Conservation (phyloP, 2,113 vertebrate species). For the Vidua macroura region DNA sequence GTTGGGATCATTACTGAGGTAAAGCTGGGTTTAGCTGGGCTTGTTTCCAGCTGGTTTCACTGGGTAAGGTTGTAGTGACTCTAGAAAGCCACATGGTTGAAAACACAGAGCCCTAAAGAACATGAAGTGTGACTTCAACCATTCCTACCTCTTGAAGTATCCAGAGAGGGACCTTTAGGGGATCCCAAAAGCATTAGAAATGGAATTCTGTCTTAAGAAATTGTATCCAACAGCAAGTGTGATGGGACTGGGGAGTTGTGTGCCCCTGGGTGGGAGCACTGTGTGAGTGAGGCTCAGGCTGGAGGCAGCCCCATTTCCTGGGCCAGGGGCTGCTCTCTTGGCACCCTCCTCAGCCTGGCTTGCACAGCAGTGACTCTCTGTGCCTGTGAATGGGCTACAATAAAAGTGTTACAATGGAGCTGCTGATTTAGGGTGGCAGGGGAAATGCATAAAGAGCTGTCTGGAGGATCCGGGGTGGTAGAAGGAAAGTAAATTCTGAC, state of each 20-base stretch:
- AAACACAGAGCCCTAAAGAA: neutral
- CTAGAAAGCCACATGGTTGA: neutral
- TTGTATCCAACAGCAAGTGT: fast-evolving
- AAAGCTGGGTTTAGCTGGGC: neutral
- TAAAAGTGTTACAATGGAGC: neutral
- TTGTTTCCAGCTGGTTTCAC: neutral
- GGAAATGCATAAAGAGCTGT: neutral
- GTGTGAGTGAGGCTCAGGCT: neutral
- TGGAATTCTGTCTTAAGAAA: neutral
- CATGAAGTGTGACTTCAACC: neutral
- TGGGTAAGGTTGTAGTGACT: neutral
- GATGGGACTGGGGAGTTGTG: neutral
- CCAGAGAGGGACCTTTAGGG: neutral
- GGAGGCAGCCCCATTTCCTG: neutral
- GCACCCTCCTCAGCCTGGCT: neutral
- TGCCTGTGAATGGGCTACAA: neutral
- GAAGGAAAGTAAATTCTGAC: neutral
- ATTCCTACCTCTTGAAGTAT: neutral
- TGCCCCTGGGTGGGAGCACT: neutral
- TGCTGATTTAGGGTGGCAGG: constrained; percentile 2
- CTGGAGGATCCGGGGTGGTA: neutral
- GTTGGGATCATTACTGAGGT: no score
- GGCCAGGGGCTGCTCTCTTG: neutral
- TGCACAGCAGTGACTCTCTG: neutral
- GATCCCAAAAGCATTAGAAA: neutral